phyloP scores from a whole-genome alignment of 2,888 invertebrate genomes.

The Cacoxenus indagator region DNA sequence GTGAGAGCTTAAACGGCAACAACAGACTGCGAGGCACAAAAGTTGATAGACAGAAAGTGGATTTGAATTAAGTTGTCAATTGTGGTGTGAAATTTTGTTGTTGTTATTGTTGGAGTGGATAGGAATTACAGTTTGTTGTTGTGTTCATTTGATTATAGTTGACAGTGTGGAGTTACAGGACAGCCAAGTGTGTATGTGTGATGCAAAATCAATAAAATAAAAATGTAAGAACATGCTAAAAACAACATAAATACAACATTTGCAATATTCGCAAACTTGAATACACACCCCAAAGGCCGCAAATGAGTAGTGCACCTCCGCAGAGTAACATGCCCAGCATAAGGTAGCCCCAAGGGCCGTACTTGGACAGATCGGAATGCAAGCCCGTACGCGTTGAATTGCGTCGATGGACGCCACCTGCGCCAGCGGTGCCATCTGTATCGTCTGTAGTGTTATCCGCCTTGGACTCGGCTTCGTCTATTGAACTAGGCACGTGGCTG shows the following conservation, averaged over 20 bases:
- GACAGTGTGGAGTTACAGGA: no score
- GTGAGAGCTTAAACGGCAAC: constrained; percentile 65
- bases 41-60: background rate
- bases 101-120: background rate
- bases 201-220: constrained; percentile 26
- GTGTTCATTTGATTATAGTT: background rate
- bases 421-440: constrained; percentile 23
- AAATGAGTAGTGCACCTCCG: constrained; percentile 79
- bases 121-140: constrained; percentile 6
- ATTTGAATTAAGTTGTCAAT: background rate
- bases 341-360: constrained; percentile 82
- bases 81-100: background rate
- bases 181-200: constrained; percentile 21
- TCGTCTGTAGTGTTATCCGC: constrained; percentile 23
- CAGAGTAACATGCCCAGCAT: constrained; percentile 80
- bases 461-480: constrained; percentile 42
- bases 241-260: constrained; percentile 27
- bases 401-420: constrained; percentile 57
- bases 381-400: constrained; percentile 68
- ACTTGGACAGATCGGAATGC: constrained; percentile 76
- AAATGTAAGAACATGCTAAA: constrained; percentile 30
- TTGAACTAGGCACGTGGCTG: constrained; percentile 44
- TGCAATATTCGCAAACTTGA: constrained; percentile 25
- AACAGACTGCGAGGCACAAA: constrained; percentile 49
- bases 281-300: constrained; percentile 76